phyloP scores from a whole-genome alignment of 2,113 vertebrate species.

The Donacobius atricapilla region DNA sequence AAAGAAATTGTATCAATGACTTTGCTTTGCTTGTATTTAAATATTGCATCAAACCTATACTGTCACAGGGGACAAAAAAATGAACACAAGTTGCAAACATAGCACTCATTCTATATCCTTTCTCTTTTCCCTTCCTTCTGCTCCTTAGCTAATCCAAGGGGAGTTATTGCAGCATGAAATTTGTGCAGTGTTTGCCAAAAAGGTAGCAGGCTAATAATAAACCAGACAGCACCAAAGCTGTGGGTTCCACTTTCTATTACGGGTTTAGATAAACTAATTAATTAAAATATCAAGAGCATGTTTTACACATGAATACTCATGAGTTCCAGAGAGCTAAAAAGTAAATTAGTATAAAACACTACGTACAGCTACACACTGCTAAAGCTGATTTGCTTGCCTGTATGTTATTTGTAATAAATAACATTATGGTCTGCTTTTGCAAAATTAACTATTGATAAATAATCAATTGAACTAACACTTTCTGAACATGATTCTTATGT shows the following conservation, averaged over 20 bases:
- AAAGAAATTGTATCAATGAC: conserved; percentile 35
- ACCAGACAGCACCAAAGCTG: background rate
- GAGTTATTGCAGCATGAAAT: background rate
- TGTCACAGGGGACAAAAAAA: conserved; percentile 5
- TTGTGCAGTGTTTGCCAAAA: background rate
- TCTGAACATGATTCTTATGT: background rate
- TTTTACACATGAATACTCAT: background rate
- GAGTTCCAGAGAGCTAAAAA: background rate
- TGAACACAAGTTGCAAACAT: background rate
- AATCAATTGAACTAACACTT: background rate
- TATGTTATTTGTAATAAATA: background rate
- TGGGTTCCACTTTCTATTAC: background rate
- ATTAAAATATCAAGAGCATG: background rate
- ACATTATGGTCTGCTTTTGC: background rate
- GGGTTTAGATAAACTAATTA: background rate
- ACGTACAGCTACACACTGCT: background rate
- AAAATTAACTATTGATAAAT: background rate
- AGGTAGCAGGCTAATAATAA: background rate
- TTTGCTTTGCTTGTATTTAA: conserved; percentile 41
- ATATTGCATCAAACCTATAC: conserved; percentile 42
- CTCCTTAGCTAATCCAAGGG: background rate
- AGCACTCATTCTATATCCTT: background rate
- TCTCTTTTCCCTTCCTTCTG: background rate
- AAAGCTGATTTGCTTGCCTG: background rate
- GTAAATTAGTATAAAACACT: background rate